A percentile compares a stretch with the other conserved stretches of the same genome.
These are phyloP conservation scores for Anabas testudineus DNA, from an alignment of 2,797 vertebrate genomes.

Conservation along the genomic window DNA sequence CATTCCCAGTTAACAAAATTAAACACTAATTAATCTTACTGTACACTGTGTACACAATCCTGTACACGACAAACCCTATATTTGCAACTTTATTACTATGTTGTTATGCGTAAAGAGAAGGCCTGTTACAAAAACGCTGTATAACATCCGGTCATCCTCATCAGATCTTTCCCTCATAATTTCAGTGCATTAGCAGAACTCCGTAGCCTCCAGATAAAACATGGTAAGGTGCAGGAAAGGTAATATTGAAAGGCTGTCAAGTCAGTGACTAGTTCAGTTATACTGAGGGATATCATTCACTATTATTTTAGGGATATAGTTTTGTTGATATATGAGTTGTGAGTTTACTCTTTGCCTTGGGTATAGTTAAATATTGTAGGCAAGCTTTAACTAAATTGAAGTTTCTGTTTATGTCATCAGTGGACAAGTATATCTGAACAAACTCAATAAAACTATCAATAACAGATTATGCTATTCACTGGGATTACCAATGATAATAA, in stretches of 20 bases:
- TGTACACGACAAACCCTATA: neutral
- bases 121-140: neutral
- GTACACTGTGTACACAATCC: too few species aligned
- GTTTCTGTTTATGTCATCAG: neutral
- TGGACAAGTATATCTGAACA: neutral
- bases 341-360: too few species aligned
- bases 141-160: neutral
- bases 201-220: neutral
- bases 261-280: neutral
- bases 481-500: too few species aligned
- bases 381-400: neutral
- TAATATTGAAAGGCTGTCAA: neutral
- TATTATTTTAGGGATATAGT: too few species aligned
- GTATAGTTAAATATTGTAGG: too few species aligned
- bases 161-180: conserved; percentile 10
- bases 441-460: neutral
- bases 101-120: neutral
- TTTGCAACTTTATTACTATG: neutral
- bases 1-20: neutral
- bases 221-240: neutral
- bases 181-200: neutral
- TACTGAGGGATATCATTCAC: neutral
- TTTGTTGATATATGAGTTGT: too few species aligned
- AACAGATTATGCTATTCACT: neutral
- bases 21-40: conserved; percentile 3